Evolutionary conservation across 2,113 vertebrate species (phyloP), one percentile per base, ranked within the genome.

Genomic region (Vidua chalybeata): DNA sequence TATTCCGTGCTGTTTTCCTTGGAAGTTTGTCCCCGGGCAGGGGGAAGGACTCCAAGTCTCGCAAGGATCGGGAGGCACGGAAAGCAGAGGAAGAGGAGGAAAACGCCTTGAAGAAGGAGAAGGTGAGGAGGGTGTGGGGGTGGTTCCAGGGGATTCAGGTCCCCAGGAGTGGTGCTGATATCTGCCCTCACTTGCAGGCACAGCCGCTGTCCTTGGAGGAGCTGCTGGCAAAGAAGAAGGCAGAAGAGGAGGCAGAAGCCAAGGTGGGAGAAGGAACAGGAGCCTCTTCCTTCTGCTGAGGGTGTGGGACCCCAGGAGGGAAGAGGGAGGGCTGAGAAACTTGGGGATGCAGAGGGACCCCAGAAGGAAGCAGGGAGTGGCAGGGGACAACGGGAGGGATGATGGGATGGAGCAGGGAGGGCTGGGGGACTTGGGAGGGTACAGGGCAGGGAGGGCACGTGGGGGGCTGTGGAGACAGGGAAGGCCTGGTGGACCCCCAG

Each of bases 201-300:
- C 87, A 90, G 79, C 87, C 99, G 0, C 97, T 99, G 61, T 99
- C 99, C 75, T 92, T 99, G 96, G 99, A 99, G 95, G 99, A 99
- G 96, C 98, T 99, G 93, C 97, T 99, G 63, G 99, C 99, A 6
- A 99, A 99, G 97, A 99, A 99, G 90, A 99, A 99, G 87, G 99
- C 99, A 41, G 99, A 99, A 52, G 99, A 99, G 77, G 99, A 99
- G 95, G 99, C 99, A 1, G 99, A 99, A 89, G 98, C 99, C 33
- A 99, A 99, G 98, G 99, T 99, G 82, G 93, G 92, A 89, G 22
- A 4, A 12, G 66, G 22, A 66, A 1, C 16, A 31, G 46, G 22
- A 48, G 21, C 21, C 5, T 43, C 17, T 7, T 30, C 4, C 1
- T 4, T 59, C 27, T 14, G 17, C 17, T 1, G 1, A 10, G 67